Conservation (phyloP, 2,113 vertebrate genomes). For the Takifugu flavidus region DNA sequence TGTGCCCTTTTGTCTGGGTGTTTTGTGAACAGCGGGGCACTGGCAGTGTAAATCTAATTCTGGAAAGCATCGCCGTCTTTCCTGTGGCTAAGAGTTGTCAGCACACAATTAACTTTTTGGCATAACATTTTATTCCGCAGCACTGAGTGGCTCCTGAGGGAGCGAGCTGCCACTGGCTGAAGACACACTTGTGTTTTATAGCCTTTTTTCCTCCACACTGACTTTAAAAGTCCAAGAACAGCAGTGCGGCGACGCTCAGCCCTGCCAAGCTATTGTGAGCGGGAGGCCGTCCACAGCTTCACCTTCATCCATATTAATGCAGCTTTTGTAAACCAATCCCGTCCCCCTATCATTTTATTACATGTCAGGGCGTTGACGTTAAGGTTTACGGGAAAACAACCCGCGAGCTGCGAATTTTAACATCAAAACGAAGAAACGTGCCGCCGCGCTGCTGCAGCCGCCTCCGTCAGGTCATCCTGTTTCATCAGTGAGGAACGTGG, state of each 20-base stretch:
- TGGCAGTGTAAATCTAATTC: conserved; percentile 59
- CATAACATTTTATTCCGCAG: conserved; percentile 44
- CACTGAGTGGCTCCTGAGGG: conserved; percentile 46
- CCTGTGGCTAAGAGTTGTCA: conserved; percentile 51
- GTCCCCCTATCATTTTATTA: conserved; percentile 11
- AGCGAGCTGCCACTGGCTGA: conserved; percentile 41
- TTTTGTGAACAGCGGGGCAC: conserved; percentile 51
- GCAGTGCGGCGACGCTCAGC: conserved; percentile 20
- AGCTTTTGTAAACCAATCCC: conserved; percentile 22
- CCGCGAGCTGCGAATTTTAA: conserved; percentile 4
- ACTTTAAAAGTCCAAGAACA: conserved; percentile 37
- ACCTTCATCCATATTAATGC: conserved; percentile 29
- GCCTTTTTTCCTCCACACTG: conserved; percentile 20
- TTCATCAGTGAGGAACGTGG: conserved; percentile 33
- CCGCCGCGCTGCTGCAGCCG: conserved; percentile 1
- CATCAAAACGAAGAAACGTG: background rate
- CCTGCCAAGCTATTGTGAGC: conserved; percentile 38
- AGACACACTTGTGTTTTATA: conserved; percentile 42
- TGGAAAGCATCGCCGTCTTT: conserved; percentile 46
- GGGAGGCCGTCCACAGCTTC: conserved; percentile 18
- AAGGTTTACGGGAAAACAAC: background rate
- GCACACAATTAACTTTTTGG: conserved; percentile 63
- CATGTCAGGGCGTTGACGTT: conserved; percentile 20
- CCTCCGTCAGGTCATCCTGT: background rate
- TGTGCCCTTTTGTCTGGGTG: conserved; percentile 50